Percentiles rank a stretch among this genome's conserved stretches.
These are phyloP conservation scores for Periparus ater DNA, from an alignment of 2,797 vertebrate species.

Conservation along the genomic window DNA sequence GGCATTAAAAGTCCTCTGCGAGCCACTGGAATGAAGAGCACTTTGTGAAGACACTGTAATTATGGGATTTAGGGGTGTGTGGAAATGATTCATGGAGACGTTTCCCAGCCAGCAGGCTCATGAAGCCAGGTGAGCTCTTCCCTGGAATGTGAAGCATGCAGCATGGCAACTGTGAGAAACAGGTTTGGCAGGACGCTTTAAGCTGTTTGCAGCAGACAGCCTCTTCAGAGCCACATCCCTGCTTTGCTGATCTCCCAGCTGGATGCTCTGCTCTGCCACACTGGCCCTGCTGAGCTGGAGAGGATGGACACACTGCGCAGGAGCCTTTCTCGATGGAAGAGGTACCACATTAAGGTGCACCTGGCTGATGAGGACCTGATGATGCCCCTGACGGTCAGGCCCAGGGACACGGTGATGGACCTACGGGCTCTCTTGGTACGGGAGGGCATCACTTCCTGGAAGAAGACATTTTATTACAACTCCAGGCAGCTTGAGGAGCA, in stretches of 20 bases:
- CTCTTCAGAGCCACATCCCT: constrained; percentile 38
- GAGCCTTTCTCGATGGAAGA: constrained; percentile 76
- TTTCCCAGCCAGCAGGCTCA: constrained; percentile 56
- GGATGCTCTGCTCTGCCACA: neutral
- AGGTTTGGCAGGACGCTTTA: constrained; percentile 56
- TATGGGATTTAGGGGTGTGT: constrained; percentile 20
- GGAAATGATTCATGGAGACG: constrained; percentile 40
- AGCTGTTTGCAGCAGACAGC: neutral
- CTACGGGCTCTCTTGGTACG: constrained; percentile 76
- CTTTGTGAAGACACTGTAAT: neutral
- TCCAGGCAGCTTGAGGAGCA: constrained; percentile 77
- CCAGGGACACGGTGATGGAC: constrained; percentile 79
- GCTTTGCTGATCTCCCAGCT: neutral
- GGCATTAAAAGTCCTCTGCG: neutral
- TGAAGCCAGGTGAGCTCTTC: constrained; percentile 56
- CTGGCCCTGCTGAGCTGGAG: neutral
- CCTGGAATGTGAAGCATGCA: constrained; percentile 61
- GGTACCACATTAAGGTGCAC: constrained; percentile 79
- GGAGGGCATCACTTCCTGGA: constrained; percentile 79
- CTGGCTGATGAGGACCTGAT: constrained; percentile 76
- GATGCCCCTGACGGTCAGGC: constrained; percentile 74
- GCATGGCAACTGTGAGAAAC: constrained; percentile 20
- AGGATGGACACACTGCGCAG: constrained; percentile 77
- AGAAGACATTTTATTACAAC: constrained; percentile 81
- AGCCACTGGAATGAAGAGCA: neutral